A percentile compares a stretch with the other conserved stretches of the same genome.
These are phyloP conservation scores for Melanogrammus aeglefinus DNA, from an alignment of 2,797 vertebrate genomes.

Conservation along the genomic window DNA sequence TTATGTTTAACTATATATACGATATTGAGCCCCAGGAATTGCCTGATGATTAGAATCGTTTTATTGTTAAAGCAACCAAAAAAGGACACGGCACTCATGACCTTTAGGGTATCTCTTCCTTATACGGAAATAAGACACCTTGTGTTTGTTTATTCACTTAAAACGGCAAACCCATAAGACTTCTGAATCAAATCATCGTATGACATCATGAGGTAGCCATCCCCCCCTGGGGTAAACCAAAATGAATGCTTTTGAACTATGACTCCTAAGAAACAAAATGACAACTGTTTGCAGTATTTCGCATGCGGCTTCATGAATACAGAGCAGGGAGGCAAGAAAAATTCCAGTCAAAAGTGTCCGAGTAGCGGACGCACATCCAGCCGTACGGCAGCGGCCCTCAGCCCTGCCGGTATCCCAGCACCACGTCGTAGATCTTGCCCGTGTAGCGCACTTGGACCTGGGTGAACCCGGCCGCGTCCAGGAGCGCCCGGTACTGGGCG, in stretches of 20 bases:
- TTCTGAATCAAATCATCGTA: background rate
- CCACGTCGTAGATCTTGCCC: constrained; percentile 79
- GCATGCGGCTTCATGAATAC: background rate
- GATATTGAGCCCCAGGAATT: background rate
- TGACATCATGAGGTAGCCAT: background rate
- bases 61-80: background rate
- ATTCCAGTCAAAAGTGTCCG: background rate
- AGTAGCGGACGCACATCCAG: background rate
- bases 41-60: background rate
- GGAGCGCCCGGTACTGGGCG: constrained; percentile 71
- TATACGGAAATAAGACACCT: no score
- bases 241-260: background rate
- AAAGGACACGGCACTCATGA: background rate
- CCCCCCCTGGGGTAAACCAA: background rate
- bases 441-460: constrained; percentile 69
- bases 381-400: background rate
- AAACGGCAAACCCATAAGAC: background rate
- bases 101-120: background rate
- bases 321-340: background rate
- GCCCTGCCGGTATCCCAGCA: constrained; percentile 65
- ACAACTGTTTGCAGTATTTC: no score
- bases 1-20: background rate
- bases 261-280: background rate
- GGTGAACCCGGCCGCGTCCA: constrained; percentile 75
- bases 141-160: no score